Evolutionary conservation across 2,113 vertebrate genomes (phyloP).

Genomic region (Rostratula benghalensis): DNA sequence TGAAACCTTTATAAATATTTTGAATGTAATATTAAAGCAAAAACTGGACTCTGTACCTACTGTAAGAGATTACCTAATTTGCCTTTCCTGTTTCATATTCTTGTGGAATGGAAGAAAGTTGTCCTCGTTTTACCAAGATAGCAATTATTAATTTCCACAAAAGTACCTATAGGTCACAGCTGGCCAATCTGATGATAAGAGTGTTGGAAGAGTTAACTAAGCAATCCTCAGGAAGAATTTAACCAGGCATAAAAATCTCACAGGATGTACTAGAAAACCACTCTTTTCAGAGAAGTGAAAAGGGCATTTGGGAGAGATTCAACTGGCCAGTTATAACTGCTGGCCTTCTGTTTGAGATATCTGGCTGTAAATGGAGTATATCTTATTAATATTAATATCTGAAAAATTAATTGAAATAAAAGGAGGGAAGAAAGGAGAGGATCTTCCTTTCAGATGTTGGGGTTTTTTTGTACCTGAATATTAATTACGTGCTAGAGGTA

Average conservation of each 20-base stretch:
- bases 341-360: background rate
- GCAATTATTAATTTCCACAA: background rate
- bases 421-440: rapidly evolving
- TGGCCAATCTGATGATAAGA: background rate
- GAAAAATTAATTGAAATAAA: background rate
- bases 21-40: background rate
- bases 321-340: background rate
- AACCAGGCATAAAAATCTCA: background rate
- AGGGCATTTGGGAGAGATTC: background rate
- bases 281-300: background rate
- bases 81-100: background rate
- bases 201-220: background rate
- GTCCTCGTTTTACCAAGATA: background rate
- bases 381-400: background rate
- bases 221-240: background rate
- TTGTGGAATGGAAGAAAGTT: background rate
- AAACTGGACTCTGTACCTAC: background rate
- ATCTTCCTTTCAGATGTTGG: background rate
- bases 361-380: background rate
- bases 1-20: background rate
- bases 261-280: background rate
- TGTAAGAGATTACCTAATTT: background rate
- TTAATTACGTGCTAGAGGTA: background rate
- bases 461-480: background rate
- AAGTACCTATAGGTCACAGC: background rate